These are phyloP conservation scores for Caenorhabditis remanei DNA, from an alignment of 1,140 invertebrate genomes.

Conservation along the genomic window DNA sequence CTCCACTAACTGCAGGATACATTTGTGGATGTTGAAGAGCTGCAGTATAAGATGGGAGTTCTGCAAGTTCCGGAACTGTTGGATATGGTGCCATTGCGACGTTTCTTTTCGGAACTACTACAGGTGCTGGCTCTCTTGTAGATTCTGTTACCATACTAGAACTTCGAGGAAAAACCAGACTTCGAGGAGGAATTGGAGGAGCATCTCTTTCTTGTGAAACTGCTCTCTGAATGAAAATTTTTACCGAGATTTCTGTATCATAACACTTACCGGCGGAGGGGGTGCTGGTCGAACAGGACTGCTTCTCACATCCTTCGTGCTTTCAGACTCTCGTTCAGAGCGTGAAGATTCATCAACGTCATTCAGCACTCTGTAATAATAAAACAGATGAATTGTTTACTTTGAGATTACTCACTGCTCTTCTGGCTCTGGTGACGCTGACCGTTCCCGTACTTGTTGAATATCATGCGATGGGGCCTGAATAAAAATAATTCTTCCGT, in stretches of 20 bases:
- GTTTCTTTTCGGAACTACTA: neutral
- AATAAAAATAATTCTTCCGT: neutral
- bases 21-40: conserved; percentile 42
- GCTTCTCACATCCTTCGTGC: neutral
- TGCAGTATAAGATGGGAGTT: conserved; percentile 19
- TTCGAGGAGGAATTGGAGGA: conserved; percentile 24
- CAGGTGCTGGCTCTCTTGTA: neutral
- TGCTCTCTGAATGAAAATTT: conserved; percentile 3
- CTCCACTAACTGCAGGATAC: neutral
- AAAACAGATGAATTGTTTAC: neutral
- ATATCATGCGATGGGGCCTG: conserved; percentile 28
- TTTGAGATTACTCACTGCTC: conserved; percentile 35
- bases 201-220: conserved; percentile 34
- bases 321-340: neutral
- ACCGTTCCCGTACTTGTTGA: neutral
- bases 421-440: conserved; percentile 49
- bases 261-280: conserved; percentile 21
- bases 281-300: conserved; percentile 20
- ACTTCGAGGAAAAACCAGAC: neutral
- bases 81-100: conserved; percentile 6
- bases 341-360: neutral
- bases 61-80: neutral
- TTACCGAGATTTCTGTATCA: neutral
- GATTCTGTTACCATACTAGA: conserved; percentile 15
- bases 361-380: neutral